Conservation (phyloP, 2,113 vertebrate species). For the Polypterus senegalus region DNA sequence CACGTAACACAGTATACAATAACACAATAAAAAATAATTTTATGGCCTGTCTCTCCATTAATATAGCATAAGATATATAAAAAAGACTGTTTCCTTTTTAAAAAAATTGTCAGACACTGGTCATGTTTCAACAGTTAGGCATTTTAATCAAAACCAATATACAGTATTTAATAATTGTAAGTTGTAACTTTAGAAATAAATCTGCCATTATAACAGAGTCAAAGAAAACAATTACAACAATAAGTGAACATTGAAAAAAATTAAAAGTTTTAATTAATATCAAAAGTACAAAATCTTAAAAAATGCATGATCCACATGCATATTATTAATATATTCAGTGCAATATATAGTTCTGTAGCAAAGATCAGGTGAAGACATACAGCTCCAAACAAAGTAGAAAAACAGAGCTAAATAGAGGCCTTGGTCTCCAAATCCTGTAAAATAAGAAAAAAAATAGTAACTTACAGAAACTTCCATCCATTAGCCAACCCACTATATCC, state of each 20-base stretch:
- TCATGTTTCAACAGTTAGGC: not conserved
- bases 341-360: constrained; percentile 15
- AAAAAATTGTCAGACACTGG: not conserved
- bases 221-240: not conserved
- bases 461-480: not conserved
- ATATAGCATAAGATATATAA: too few species aligned
- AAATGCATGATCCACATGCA: constrained; percentile 42
- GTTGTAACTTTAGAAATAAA: not conserved
- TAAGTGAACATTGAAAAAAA: constrained; percentile 1
- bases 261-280: constrained; percentile 10
- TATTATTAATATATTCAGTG: constrained; percentile 16
- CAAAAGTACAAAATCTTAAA: constrained; percentile 17
- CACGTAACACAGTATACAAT: too few species aligned
- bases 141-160: not conserved
- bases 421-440: constrained; percentile 64
- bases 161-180: not conserved
- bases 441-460: fast-evolving
- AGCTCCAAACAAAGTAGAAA: not conserved
- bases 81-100: not conserved
- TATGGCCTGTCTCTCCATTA: too few species aligned
- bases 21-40: too few species aligned
- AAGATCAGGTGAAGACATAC: constrained; percentile 15
- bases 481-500: too few species aligned
- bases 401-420: constrained; percentile 35
- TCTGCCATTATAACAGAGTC: not conserved